phyloP scores from a whole-genome alignment of 2,113 vertebrate species.

The Myiopsitta monachus region DNA sequence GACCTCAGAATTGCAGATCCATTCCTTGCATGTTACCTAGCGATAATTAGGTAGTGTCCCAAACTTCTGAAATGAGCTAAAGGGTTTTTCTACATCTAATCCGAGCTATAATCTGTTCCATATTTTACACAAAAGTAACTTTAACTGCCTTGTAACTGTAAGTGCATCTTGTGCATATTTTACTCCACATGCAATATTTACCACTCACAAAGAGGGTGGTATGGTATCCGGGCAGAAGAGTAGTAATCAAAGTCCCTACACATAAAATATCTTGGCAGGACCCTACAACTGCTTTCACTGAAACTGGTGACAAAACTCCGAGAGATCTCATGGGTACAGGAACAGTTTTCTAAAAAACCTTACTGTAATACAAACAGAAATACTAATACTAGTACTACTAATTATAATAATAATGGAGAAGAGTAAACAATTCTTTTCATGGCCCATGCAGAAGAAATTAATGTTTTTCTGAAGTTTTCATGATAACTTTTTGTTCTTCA shows the following conservation, averaged over 20 bases:
- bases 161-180: not conserved
- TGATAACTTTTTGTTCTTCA: not conserved
- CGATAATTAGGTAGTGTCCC: not conserved
- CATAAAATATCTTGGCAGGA: not conserved
- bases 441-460: not conserved
- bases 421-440: not conserved
- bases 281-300: not conserved
- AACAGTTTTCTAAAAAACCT: not conserved
- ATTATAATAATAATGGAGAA: not conserved
- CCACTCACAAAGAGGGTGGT: not conserved
- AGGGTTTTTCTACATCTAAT: not conserved
- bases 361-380: not conserved
- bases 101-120: not conserved
- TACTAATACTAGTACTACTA: not conserved
- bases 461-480: not conserved
- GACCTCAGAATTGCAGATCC: not conserved
- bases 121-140: not conserved
- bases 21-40: not conserved
- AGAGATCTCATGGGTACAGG: not conserved
- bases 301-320: not conserved
- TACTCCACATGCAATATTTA: not conserved
- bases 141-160: not conserved
- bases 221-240: accelerated
- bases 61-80: not conserved
- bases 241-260: not conserved